Evolutionary conservation across 2,113 vertebrate genomes (phyloP).

Genomic region (Xiphorhynchus elegans): DNA sequence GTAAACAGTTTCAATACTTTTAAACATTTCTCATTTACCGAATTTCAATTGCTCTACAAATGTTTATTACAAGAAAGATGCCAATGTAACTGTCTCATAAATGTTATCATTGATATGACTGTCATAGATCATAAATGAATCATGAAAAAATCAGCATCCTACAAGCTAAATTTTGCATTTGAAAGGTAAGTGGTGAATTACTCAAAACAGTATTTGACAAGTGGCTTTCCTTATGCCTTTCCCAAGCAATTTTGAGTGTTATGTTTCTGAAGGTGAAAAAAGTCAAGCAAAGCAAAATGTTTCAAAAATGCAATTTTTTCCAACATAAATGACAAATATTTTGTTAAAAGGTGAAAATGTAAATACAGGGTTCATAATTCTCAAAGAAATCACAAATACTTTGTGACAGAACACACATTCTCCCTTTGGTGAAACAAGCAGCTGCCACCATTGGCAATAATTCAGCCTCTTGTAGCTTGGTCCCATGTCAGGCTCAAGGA

Average conservation of each 20-base stretch:
- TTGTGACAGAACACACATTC: background rate
- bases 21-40: background rate
- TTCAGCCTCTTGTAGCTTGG: background rate
- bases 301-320: background rate
- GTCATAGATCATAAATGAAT: background rate
- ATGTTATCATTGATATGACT: background rate
- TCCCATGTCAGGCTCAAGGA: background rate
- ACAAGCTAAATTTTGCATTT: background rate
- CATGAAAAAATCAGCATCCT: background rate
- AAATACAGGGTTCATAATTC: background rate
- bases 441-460: background rate
- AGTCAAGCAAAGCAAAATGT: background rate
- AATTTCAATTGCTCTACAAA: background rate
- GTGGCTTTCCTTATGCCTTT: background rate
- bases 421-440: background rate
- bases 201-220: background rate
- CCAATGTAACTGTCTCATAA: background rate
- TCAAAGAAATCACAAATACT: background rate
- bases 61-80: background rate
- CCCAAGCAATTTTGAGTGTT: background rate
- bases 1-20: background rate
- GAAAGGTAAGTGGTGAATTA: background rate
- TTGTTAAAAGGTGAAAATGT: background rate
- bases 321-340: background rate
- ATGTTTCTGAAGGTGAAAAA: background rate